Conservation (phyloP, 2,113 vertebrate species). For the Centropus bengalensis region DNA sequence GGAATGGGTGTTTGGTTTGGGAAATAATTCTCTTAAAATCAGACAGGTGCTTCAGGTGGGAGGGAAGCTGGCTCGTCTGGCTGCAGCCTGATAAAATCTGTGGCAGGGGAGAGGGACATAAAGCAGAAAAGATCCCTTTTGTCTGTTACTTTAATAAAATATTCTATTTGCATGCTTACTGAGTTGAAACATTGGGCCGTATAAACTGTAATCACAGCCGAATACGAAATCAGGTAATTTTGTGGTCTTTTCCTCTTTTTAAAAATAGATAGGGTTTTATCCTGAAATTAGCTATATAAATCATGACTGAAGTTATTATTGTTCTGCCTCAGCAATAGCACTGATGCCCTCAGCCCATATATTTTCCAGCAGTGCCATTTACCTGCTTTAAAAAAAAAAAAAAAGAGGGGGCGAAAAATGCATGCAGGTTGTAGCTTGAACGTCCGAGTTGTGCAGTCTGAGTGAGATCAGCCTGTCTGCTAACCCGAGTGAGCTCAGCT, state of each 20-base stretch:
- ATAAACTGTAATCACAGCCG: conserved; percentile 21
- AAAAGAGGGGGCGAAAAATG: neutral
- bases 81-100: conserved; percentile 42
- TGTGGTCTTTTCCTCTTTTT: conserved; percentile 31
- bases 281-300: conserved; percentile 58
- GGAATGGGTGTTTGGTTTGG: neutral
- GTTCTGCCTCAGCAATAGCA: conserved; percentile 13
- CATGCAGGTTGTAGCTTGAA: neutral
- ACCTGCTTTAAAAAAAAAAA: neutral
- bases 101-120: neutral
- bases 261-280: conserved; percentile 39
- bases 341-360: conserved; percentile 17
- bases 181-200: conserved; percentile 57
- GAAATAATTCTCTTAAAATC: conserved; percentile 44
- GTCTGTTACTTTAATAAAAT: conserved; percentile 46
- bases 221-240: conserved; percentile 33
- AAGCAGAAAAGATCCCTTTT: conserved; percentile 15
- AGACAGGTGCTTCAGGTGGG: conserved; percentile 5
- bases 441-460: neutral
- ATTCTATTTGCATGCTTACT: conserved; percentile 52
- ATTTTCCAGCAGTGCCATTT: neutral
- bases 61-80: neutral
- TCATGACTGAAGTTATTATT: conserved; percentile 40
- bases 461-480: conserved; percentile 40
- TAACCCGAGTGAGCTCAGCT: neutral